These are phyloP conservation scores for Trichopoda pennipes DNA, from an alignment of 2,888 invertebrate genomes.

Conservation along the genomic window DNA sequence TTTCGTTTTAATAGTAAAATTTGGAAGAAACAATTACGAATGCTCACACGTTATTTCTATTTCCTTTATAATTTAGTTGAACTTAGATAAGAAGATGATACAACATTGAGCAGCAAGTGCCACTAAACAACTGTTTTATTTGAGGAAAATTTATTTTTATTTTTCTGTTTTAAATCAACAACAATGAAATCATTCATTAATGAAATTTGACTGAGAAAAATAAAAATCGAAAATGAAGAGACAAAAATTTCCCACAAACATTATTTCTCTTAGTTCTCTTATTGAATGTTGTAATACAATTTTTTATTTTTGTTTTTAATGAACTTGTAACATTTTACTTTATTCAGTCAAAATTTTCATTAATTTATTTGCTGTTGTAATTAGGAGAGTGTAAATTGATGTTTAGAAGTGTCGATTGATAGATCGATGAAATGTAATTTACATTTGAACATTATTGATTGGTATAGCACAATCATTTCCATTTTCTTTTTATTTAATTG, in stretches of 20 bases:
- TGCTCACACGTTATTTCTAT: conserved; percentile 26
- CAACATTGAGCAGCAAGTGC: conserved; percentile 51
- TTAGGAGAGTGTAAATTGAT: not conserved
- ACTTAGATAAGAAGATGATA: not conserved
- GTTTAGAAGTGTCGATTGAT: not conserved
- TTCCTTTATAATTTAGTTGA: conserved; percentile 1
- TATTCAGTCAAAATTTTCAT: conserved; percentile 35
- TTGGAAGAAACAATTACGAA: not conserved
- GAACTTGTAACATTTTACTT: conserved; percentile 60
- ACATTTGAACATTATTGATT: no score
- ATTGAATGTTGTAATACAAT: not conserved
- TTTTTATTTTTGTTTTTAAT: not conserved
- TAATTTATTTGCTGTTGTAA: conserved; percentile 2
- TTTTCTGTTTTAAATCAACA: conserved; percentile 20
- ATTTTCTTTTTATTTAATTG: no score
- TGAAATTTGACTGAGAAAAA: conserved; percentile 35
- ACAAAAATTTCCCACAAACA: not conserved
- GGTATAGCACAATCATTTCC: no score
- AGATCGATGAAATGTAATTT: not conserved
- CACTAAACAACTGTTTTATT: conserved; percentile 53
- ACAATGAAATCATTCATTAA: conserved; percentile 42
- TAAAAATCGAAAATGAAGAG: conserved; percentile 32
- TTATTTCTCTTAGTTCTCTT: conserved; percentile 35
- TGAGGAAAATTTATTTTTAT: conserved; percentile 40
- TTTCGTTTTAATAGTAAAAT: conserved; percentile 2